Evolutionary conservation across 2,888 invertebrate genomes (phyloP), one percentile per base, ranked within the genome.

Genomic region (Allacma fusca): DNA sequence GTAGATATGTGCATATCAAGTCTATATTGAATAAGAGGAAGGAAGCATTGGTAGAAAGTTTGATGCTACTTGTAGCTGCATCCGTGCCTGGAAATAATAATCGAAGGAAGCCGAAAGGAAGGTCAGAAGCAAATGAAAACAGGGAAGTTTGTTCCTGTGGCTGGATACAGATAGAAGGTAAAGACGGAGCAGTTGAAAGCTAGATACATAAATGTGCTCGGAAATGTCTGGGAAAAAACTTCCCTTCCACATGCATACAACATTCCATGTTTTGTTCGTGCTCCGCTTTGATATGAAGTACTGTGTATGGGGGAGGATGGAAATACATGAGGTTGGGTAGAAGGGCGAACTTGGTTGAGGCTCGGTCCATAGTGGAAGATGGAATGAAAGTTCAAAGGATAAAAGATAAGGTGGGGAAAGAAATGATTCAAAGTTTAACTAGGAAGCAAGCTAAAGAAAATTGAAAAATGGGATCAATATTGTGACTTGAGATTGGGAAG

Each of bases 391-490:
- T 50, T 50, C 50, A 62, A 62, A 62, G 62, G 16, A 62, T 4
- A 57, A 21, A 57, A 57, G 62, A 62, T 26, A 62, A 62, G 62
- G 62, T 62, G 62, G 62, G 16, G 24, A 26, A n/a, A 62, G 62
- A 62, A 62, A 62, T 62, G 62, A 62, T 62, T 62, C 62, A 7
- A 23, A 69, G 24, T n/a, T 40, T 69, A 43, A 34, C 13, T 21
- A 28, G 29, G 24, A 34, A 43, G 69, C 23, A 29, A 13, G 34
- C 12, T 28, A 40, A 69, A 24, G n/a, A 40, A 40, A 40, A 23
- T 40, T 16, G 29, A 69, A 69, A 43, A 40, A 40, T 43, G 69
- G 34, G 43, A 69, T 69, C 69, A 69, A 69, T 69, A 69, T 69
- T 69, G 40, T 69, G 69, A 69, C 69, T 69, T 24, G 43, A 43